Conservation (phyloP, 2,113 vertebrate genomes). For the Pungitius pungitius region DNA sequence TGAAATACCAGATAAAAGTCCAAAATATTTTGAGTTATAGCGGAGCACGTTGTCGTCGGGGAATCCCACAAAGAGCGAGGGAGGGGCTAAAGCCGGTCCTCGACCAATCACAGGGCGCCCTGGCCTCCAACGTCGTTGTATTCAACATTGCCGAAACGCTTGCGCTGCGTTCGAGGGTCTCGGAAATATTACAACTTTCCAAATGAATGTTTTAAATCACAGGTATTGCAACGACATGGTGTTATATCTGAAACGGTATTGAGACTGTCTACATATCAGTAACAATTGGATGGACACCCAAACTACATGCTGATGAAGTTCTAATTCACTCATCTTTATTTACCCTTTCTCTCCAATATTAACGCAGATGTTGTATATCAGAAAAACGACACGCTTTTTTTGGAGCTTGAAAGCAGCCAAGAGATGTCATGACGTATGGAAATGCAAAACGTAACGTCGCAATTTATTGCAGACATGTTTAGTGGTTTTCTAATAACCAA, state of each 20-base stretch:
- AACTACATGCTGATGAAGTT: background rate
- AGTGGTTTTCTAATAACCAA: background rate
- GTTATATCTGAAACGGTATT: background rate
- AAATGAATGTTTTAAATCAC: background rate
- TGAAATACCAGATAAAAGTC: background rate
- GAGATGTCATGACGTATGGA: background rate
- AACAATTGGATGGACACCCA: background rate
- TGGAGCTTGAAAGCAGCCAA: constrained; percentile 14
- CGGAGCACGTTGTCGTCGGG: constrained; percentile 52
- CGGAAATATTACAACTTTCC: background rate
- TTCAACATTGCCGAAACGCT: background rate
- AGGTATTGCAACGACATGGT: background rate
- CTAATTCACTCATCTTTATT: background rate
- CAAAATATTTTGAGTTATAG: constrained; percentile 45
- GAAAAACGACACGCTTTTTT: background rate
- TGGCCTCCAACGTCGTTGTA: background rate
- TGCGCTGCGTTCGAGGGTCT: rapidly evolving
- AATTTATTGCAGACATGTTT: background rate
- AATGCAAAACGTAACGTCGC: background rate
- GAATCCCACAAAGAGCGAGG: constrained; percentile 39
- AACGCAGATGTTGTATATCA: background rate
- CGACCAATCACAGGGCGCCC: constrained; percentile 48
- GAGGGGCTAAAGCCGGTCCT: rapidly evolving
- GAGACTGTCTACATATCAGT: background rate
- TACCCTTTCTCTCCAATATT: no score